Evolutionary conservation across 2,113 vertebrate genomes (phyloP), one percentile per base, ranked within the genome.

Genomic region (Phrynosoma blainvillii): DNA sequence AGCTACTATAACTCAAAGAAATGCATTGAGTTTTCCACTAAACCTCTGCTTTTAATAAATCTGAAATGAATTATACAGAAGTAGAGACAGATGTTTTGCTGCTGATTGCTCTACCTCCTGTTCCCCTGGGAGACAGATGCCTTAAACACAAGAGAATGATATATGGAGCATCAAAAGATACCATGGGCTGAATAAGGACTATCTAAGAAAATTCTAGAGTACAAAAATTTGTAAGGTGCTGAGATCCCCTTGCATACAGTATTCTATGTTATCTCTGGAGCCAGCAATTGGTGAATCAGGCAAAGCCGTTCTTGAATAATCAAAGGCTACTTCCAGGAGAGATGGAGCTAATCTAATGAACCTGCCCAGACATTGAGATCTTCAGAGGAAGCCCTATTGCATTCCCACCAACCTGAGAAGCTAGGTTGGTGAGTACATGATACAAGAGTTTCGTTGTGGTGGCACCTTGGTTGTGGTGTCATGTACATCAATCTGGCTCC

Each of bases 111-210:
- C 1, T 1, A 1, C 77, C 59, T 30, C 78, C 16, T 86, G 1
- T 66, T 62, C 0, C n/a, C 77, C 52, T 11, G 25, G 66, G 66
- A 80, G 66, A 59, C 68, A 87, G 77, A 71, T 79, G 47, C 65
- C 80, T 86, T 79, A 66, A 56, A 86, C 25, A 56, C 47, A 36
- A 47, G 21, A 56, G 65, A 62, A 75, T 79, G 27, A 70, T 70
- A 86, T 54, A 56, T 36, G 42, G 54, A 54, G 56, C 73, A 74
- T 20, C 62, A 65, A 62, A 91, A 36, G 21, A 59, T 36, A 86
- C 62, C 65, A 79, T 66, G 30, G 59, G 54, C 27, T 92, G 80
- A 81, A 85, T 73, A 89, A 84, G 74, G 54, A 25, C 23, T 23
- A 2, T 56, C n/a, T 54, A 18, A 59, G 4, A 66, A 3, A 14